Conservation (phyloP, 23 tunicate species). For the Phallusia fumigata region DNA sequence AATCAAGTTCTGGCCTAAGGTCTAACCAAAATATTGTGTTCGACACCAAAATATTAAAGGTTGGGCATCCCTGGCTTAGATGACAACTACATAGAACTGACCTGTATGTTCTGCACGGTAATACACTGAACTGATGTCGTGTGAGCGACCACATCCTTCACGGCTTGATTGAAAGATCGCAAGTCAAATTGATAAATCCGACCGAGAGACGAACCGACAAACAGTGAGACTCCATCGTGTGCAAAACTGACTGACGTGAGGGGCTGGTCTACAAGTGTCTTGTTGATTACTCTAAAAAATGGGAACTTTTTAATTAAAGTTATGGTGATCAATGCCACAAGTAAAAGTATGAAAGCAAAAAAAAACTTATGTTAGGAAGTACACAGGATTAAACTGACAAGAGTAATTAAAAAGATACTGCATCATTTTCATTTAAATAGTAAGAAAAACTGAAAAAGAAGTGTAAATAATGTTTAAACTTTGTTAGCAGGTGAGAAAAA, state of each 20-base stretch:
- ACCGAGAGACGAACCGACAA: constrained; percentile 83
- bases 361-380: too few relatives aligned
- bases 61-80: too few relatives aligned
- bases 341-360: too few relatives aligned
- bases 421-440: neutral
- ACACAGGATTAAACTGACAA: too few relatives aligned
- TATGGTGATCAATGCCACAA: too few relatives aligned
- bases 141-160: constrained; percentile 48
- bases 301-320: neutral
- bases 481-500: too few relatives aligned
- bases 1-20: too few relatives aligned
- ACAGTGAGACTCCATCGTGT: constrained; percentile 58
- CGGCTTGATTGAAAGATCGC: constrained; percentile 36
- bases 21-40: too few relatives aligned
- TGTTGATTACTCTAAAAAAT: constrained; percentile 41
- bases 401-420: too few relatives aligned
- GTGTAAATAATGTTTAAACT: too few relatives aligned
- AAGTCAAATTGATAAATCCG: constrained; percentile 64
- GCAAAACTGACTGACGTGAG: constrained; percentile 61
- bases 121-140: constrained; percentile 62
- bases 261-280: constrained; percentile 56
- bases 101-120: constrained; percentile 36
- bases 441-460: neutral
- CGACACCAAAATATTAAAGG: too few relatives aligned
- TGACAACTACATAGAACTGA: neutral